Percentiles rank a stretch among this genome's conserved stretches.
Conservation (phyloP, 1,140 invertebrate genomes). For the Charaxes varanes region DNA sequence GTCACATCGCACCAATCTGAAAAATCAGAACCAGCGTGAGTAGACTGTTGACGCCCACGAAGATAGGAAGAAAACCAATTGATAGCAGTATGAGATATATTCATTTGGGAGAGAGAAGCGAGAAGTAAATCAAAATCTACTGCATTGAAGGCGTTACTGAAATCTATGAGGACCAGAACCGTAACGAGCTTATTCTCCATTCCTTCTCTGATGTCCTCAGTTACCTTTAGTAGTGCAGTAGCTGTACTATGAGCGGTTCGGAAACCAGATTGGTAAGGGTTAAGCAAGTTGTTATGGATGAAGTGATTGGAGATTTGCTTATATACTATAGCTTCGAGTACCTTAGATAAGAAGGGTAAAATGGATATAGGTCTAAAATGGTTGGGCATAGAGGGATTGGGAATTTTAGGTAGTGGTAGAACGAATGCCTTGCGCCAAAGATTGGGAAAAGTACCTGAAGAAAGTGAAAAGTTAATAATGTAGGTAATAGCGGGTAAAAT, state of each 20-base stretch:
- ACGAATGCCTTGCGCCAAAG: slow-evolving; percentile 8
- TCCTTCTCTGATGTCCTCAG: too few relatives aligned
- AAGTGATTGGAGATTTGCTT: slow-evolving; percentile 7
- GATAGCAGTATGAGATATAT: background rate
- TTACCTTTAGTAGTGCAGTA: slow-evolving; percentile 5
- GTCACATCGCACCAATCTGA: slow-evolving; percentile 6
- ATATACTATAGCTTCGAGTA: slow-evolving; percentile 7
- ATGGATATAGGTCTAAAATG: slow-evolving; percentile 14
- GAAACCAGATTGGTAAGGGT: slow-evolving; percentile 8
- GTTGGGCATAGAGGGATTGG: background rate
- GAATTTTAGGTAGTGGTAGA: slow-evolving; percentile 12
- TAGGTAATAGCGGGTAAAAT: slow-evolving; percentile 3
- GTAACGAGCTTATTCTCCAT: too few relatives aligned
- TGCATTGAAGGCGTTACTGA: too few relatives aligned
- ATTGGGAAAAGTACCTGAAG: slow-evolving; percentile 4
- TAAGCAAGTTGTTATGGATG: slow-evolving; percentile 1
- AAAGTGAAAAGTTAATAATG: slow-evolving; percentile 6
- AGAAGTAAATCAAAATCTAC: background rate
- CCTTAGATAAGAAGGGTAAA: slow-evolving; percentile 13
- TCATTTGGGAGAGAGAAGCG: background rate
- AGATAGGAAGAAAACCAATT: slow-evolving; percentile 10
- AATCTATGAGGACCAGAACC: too few relatives aligned
- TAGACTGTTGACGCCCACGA: slow-evolving; percentile 7
- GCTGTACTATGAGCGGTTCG: slow-evolving; percentile 1
- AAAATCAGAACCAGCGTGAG: background rate